Evolutionary conservation across 2,888 invertebrate genomes (phyloP).

Genomic region (Neocrepidodera transversa): DNA sequence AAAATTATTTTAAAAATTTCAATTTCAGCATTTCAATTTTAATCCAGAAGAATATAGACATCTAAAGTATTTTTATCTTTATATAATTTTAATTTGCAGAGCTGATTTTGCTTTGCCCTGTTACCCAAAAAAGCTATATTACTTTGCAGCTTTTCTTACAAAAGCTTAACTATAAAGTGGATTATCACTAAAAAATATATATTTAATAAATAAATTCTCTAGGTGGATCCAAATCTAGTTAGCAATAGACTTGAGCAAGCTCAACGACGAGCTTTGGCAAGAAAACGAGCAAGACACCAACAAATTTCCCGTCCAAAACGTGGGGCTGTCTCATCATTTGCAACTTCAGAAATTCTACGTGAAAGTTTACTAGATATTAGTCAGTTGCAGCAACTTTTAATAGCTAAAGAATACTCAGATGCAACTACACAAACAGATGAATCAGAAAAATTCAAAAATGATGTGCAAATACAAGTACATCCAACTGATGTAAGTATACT

Average conservation of each 20-base stretch:
- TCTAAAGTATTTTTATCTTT: no score
- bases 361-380: slow-evolving; percentile 67
- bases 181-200: no score
- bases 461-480: slow-evolving; percentile 81
- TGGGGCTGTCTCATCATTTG: slow-evolving; percentile 74
- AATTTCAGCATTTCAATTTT: no score
- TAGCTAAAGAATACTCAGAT: slow-evolving; percentile 77
- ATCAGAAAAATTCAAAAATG: slow-evolving; percentile 57
- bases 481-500: slow-evolving; percentile 78
- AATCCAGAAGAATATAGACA: no score
- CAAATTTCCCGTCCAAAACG: slow-evolving; percentile 61
- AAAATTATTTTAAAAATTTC: no score
- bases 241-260: slow-evolving; percentile 68
- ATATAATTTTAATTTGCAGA: no score
- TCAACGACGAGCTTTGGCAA: slow-evolving; percentile 76
- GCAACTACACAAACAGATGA: slow-evolving; percentile 84
- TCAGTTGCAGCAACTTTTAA: slow-evolving; percentile 86
- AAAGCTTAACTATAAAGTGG: no score
- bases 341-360: slow-evolving; percentile 83
- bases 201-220: neutral
- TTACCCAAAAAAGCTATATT: no score
- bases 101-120: no score
- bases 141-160: no score
- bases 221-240: slow-evolving; percentile 64
- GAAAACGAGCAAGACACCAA: slow-evolving; percentile 72